Evolutionary conservation across 2,797 vertebrate genomes (phyloP), one percentile per base, ranked within the genome.

Genomic region (Enteromius afrohamiltoni): DNA sequence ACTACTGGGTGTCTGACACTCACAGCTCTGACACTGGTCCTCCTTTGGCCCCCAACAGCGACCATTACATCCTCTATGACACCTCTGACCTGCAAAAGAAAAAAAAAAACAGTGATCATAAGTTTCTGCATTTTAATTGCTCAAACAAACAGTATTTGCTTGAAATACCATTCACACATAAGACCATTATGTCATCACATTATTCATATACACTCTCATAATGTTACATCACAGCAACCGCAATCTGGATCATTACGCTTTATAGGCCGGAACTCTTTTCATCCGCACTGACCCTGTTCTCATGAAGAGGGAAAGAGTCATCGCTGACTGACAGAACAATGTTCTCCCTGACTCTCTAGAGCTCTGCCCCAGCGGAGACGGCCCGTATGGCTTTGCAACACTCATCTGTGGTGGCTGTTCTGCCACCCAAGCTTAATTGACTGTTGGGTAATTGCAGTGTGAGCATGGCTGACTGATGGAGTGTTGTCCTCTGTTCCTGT

Each of bases 11-110:
- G 2, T 21, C 9, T 49, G 29, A 82, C 82, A 98, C 98, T 99
- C 93, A 99, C 98, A 94, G 87, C 92, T 98, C 92, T 99, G 98
- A 89, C 98, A 99, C 85, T 99, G 96, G 78, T 95, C 93, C 80
- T 96, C 95, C 13, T 95, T 96, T 19, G 97, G 96, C 80, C 98
- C 98, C 98, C 98, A 99, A 91, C 98, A 99, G 10, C 97, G 95
- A 13, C 97, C 98, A 19, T 96, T 97, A 89, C 98, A 99, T 45
- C 96, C 96, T 23, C 96, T 96, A 88, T 98, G 96, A 89, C 98
- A 99, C 67, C 95, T 96, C 55, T 96, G 96, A 96, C 98, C 98
- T 99, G 91, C 13, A 88, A 86, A 55, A 78, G 77, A 4, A 8
- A 37, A 8, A 62, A n/a, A 80, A 9, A 49, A 31, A 19, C 0